A percentile compares a stretch with the other conserved stretches of the same genome.
phyloP scores from a whole-genome alignment of 2,888 invertebrate species.

The Hydrotaea diabolus region DNA sequence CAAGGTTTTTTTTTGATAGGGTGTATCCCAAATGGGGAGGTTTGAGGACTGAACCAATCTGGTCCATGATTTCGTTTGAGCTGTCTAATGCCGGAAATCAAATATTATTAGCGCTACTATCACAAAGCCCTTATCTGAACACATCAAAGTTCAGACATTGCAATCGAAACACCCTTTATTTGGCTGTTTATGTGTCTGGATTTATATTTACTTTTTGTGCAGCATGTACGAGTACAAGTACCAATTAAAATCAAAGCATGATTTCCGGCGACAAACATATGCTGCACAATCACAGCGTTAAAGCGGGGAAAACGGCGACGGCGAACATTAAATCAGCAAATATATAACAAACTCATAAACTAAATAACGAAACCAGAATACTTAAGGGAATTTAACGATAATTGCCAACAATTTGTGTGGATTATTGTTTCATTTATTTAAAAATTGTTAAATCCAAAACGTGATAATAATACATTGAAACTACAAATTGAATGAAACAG shows the following conservation, averaged over 20 bases:
- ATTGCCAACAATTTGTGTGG: not conserved
- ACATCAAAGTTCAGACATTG: no score
- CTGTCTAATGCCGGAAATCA: no score
- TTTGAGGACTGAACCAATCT: no score
- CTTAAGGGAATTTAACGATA: constrained; percentile 30
- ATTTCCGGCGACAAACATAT: constrained; percentile 32
- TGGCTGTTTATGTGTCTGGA: not conserved
- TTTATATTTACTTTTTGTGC: not conserved
- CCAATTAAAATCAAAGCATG: constrained; percentile 33
- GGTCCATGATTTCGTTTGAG: no score
- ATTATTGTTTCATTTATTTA: not conserved
- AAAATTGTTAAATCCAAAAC: not conserved
- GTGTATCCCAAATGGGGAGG: no score
- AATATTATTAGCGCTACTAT: no score
- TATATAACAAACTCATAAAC: not conserved
- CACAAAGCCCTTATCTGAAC: no score
- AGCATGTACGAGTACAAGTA: no score
- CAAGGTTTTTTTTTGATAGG: no score
- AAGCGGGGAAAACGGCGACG: not conserved
- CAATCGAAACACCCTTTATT: no score
- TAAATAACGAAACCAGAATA: constrained; percentile 3
- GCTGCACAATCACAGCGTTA: constrained; percentile 21
- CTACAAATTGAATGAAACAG: no score
- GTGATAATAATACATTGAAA: not conserved
- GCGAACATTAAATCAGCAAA: not conserved